Base-by-base conservation (phyloP, 2,113 vertebrate species). In the Poeciliopsis turrubarensis region DNA sequence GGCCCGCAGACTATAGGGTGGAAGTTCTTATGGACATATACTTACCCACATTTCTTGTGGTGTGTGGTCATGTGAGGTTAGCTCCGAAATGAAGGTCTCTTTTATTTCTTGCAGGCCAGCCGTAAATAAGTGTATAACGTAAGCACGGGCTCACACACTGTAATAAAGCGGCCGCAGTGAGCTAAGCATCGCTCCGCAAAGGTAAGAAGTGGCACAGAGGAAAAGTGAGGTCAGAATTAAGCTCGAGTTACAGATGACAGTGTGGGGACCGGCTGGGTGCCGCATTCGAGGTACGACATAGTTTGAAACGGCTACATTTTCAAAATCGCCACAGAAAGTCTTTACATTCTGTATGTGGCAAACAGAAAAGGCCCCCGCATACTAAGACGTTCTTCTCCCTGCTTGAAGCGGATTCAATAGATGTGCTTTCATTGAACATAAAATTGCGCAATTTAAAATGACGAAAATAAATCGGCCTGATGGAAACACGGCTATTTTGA, bases 21-120 rank as follows among this genome's bases (percentile, higher is more conserved):
- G 64, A 32, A 79, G 72, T 66, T 72, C 70, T 79, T 83, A 81
- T 85, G 84, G 82, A 85, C 86, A 85, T 89, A 89, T 89, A 91
- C 89, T 89, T 89, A 88, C 76, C 73, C 88, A 83, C 81, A 90
- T 86, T 87, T 90, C 86, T 91, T 91, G 84, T 85, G 91, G 89
- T 79, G 72, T 87, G 85, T 86, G 92, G 90, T 92, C 88, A 85
- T 80, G 77, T 32, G 4, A 78, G 72, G 72, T 76, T 64, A 69
- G 79, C 77, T 80, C 78, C 72, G 72, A 82, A 86, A 79, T 77
- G 78, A 79, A 72, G 67, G 70, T 72, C 54, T 79, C 69, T 75
- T 83, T 80, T 80, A 66, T 87, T 86, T 77, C 82, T 75, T 17
- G 8, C 61, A 70, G 70, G 63, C 41, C 54, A 44, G 80, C 77